Conservation (phyloP, 1,140 invertebrate genomes). For the Heterodera schachtii region DNA sequence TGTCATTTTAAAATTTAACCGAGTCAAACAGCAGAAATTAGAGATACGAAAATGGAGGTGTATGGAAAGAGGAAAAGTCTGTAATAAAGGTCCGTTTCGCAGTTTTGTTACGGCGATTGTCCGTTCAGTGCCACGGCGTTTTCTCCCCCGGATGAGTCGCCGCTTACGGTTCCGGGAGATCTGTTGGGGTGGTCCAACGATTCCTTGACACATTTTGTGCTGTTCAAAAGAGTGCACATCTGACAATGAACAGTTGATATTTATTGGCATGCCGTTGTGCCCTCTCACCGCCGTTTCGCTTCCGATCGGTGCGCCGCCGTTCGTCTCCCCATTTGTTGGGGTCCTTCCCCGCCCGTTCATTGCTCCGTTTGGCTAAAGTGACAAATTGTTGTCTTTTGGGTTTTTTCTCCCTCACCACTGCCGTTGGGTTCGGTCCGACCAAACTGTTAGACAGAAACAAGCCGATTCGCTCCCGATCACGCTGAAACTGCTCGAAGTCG, state of each 20-base stretch:
- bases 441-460: slow-evolving; percentile 24
- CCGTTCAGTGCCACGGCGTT: slow-evolving; percentile 8
- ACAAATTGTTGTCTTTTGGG: not conserved
- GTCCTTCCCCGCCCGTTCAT: slow-evolving; percentile 1
- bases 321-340: not conserved
- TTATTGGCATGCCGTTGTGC: not conserved
- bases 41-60: not conserved
- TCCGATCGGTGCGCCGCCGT: not conserved
- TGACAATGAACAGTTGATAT: not conserved
- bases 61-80: not conserved
- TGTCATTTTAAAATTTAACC: not conserved
- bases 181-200: not conserved
- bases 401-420: not conserved
- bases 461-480: slow-evolving; percentile 73
- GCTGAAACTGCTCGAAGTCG: slow-evolving; percentile 83
- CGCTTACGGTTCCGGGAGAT: slow-evolving; percentile 1
- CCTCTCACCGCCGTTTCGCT: slow-evolving; percentile 1
- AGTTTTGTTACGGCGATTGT: not conserved
- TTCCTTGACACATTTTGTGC: slow-evolving; percentile 25
- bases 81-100: not conserved
- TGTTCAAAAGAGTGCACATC: slow-evolving; percentile 3
- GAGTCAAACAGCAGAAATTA: not conserved
- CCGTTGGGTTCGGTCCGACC: not conserved
- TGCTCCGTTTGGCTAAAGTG: not conserved
- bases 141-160: slow-evolving; percentile 11